Percentiles rank a stretch among this genome's conserved stretches.
These are phyloP conservation scores for Lepidocolaptes lacrymiger DNA, from an alignment of 2,797 vertebrate species.

Conservation along the genomic window DNA sequence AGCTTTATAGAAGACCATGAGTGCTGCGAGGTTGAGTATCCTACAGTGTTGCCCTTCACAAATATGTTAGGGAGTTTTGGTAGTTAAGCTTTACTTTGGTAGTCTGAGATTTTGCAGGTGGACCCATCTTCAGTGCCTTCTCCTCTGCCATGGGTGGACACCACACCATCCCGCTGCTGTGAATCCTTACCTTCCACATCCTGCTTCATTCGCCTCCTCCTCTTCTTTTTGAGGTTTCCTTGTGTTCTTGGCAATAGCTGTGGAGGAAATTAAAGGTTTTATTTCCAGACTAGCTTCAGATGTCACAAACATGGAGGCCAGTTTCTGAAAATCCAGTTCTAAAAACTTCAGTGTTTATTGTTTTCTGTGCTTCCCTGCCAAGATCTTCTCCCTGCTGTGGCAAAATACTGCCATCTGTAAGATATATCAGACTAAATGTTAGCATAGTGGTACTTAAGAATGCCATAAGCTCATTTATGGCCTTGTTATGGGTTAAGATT, in stretches of 20 bases:
- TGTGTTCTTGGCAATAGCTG: background rate
- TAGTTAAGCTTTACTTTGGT: background rate
- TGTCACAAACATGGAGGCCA: slow-evolving; percentile 12
- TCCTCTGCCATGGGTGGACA: background rate
- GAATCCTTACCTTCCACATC: background rate
- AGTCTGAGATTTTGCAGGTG: background rate
- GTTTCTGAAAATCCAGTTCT: slow-evolving; percentile 25
- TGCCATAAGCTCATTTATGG: background rate
- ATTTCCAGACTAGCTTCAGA: slow-evolving; percentile 15
- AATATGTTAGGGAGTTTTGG: background rate
- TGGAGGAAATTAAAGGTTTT: slow-evolving; percentile 44
- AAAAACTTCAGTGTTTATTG: slow-evolving; percentile 24
- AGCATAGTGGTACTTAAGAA: background rate
- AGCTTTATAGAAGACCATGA: background rate
- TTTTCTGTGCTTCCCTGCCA: slow-evolving; percentile 6
- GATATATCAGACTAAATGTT: background rate
- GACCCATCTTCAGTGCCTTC: background rate
- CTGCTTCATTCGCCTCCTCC: background rate
- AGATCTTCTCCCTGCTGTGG: slow-evolving; percentile 3
- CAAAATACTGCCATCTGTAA: slow-evolving; percentile 31
- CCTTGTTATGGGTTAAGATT: background rate
- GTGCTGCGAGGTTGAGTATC: background rate
- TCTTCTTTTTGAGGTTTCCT: background rate
- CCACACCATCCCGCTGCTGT: background rate
- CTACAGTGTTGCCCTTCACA: background rate